These are phyloP conservation scores for Deilephila porcellus DNA, from an alignment of 2,888 invertebrate genomes.

Conservation along the genomic window DNA sequence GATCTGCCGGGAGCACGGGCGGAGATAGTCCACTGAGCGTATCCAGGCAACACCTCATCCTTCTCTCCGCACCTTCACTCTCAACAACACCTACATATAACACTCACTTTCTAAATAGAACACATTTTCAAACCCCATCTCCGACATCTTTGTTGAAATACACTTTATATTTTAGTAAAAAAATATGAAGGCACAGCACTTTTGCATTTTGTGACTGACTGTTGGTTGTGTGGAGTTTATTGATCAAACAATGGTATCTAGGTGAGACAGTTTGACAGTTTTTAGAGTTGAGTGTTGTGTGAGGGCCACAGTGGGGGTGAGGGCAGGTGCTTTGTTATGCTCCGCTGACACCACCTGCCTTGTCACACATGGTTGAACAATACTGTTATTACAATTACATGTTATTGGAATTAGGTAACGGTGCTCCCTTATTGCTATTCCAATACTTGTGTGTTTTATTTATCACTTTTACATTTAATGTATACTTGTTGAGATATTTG, in stretches of 20 bases:
- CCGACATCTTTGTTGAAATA: slow-evolving; percentile 68
- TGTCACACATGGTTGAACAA: slow-evolving; percentile 67
- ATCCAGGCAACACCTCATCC: slow-evolving; percentile 81
- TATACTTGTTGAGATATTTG: background rate
- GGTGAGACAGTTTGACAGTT: slow-evolving; percentile 57
- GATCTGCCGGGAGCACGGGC: slow-evolving; percentile 71
- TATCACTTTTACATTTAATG: background rate
- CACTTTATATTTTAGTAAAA: slow-evolving; percentile 49
- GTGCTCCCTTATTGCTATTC: slow-evolving; percentile 35
- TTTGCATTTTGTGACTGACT: slow-evolving; percentile 68
- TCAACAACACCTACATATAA: slow-evolving; percentile 58
- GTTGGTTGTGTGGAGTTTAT: slow-evolving; percentile 65
- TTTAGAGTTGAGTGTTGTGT: slow-evolving; percentile 53
- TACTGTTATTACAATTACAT: slow-evolving; percentile 51
- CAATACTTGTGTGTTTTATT: slow-evolving; percentile 5
- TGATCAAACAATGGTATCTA: slow-evolving; percentile 81
- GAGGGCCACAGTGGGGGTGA: slow-evolving; percentile 62
- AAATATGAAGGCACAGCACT: slow-evolving; percentile 54
- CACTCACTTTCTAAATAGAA: slow-evolving; percentile 84
- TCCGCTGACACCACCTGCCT: slow-evolving; percentile 75
- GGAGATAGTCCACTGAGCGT: slow-evolving; percentile 72
- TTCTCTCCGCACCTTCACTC: slow-evolving; percentile 68
- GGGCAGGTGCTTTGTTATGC: slow-evolving; percentile 75
- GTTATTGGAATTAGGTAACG: slow-evolving; percentile 34
- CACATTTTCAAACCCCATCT: slow-evolving; percentile 82